Evolutionary conservation across 2,797 vertebrate species (phyloP).

Genomic region (Moxostoma hubbsi): DNA sequence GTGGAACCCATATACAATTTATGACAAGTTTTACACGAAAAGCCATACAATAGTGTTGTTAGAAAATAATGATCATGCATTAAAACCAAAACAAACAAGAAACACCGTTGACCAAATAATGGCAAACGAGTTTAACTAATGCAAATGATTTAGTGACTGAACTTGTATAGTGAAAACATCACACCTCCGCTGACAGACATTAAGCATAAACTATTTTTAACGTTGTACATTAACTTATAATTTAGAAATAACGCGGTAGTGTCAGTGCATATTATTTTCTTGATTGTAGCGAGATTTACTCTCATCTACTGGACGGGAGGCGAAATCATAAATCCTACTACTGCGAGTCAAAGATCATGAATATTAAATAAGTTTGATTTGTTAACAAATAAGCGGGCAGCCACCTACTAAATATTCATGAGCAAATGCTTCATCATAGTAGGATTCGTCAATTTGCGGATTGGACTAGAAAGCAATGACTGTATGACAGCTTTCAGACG

Average conservation of each 20-base stretch:
- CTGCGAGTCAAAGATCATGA: not conserved
- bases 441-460: not conserved
- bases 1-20: not conserved
- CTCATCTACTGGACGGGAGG: constrained; percentile 32
- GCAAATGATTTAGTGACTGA: no score
- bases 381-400: no score
- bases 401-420: constrained; percentile 12
- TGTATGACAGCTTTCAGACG: constrained; percentile 14
- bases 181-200: no score
- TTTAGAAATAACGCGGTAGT: no score
- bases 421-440: not conserved
- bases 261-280: no score
- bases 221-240: no score
- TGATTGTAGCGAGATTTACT: not conserved
- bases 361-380: not conserved
- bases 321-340: not conserved
- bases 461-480: not conserved
- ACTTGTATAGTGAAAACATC: no score
- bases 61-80: not conserved
- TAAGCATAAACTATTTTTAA: no score
- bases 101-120: no score
- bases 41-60: not conserved
- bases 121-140: no score
- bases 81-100: not conserved
- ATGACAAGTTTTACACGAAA: not conserved